These are phyloP conservation scores for Sminthopsis crassicaudata DNA, from an alignment of 2,113 vertebrate species.

Conservation along the genomic window DNA sequence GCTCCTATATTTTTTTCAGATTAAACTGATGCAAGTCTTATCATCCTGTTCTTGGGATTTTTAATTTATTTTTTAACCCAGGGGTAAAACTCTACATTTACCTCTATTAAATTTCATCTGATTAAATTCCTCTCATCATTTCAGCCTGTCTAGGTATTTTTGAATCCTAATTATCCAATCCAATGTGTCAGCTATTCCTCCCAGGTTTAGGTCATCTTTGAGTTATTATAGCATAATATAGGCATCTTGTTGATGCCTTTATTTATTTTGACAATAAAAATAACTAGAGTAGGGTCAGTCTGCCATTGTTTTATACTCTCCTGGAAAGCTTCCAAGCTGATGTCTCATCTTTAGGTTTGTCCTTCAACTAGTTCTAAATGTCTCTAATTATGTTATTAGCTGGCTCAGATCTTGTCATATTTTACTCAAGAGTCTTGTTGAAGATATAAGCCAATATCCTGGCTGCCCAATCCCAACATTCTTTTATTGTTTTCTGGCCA, in stretches of 20 bases:
- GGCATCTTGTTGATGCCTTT: neutral
- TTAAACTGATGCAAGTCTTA: neutral
- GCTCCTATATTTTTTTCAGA: neutral
- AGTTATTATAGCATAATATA: neutral
- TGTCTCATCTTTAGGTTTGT: neutral
- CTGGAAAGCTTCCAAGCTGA: neutral
- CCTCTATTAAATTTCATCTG: neutral
- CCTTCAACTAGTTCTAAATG: neutral
- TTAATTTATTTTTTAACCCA: neutral
- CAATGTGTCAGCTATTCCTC: neutral
- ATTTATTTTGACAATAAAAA: neutral
- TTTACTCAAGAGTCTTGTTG: neutral
- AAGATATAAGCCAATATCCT: neutral
- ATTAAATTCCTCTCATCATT: neutral
- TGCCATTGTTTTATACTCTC: neutral
- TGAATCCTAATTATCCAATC: neutral
- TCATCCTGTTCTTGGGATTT: neutral
- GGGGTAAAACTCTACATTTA: neutral
- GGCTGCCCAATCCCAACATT: neutral
- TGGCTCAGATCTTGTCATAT: neutral
- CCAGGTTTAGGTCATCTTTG: neutral
- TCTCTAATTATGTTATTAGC: neutral
- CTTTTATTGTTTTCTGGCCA: neutral
- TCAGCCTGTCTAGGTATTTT: neutral
- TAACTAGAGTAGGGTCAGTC: neutral